Base-by-base conservation (phyloP, 2,888 invertebrate genomes). In the Tanypteryx hageni region DNA sequence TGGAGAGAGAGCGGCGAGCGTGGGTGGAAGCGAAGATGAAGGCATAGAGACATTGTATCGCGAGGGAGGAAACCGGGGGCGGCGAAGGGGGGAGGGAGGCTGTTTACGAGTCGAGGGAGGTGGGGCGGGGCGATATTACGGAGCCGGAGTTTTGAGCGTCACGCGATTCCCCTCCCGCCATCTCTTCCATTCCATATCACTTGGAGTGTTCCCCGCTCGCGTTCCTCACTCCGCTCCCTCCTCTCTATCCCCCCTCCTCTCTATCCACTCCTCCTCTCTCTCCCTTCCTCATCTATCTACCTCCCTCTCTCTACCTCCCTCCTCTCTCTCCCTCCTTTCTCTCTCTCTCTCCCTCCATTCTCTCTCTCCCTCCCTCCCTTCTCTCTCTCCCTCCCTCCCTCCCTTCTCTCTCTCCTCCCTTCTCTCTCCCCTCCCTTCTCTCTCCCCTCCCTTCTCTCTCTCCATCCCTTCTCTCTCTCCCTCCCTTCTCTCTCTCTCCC, bases 111-210 rank as follows among this genome's bases (percentile, higher is more conserved):
- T 5, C 9, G 85, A 44, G 31, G 7, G 13, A 61, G 59, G 61
- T 16, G 89, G 59, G 44, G 68, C 44, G 89, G 44, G 61, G 64
- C 44, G 44, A 27, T 76, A 27, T 44, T 76, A 76, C 64, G 64
- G 64, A 64, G 16, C 16, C 22, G 89, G 22, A 68, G 89, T 68
- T 44, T 68, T 11, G 64, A 64, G 31, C 18, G 56, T 83, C 83
- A 83, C 83, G 44, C n/a, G 89, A 64, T 61, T 22, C 8, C 89
- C 57, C 57, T 13, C 57, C 56, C 57, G 58, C 85, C 57, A 44
- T 68, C 89, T 89, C 89, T 89, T 89, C 64, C 89, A 64, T 44
- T 44, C 64, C 89, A 89, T 89, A 76, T 27, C 76, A 27, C 76
- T 27, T 27, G 18, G 18, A 61, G 61, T 27, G 76, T 27, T 27